These are phyloP conservation scores for Addax nasomaculatus DNA, from an alignment of 2,113 vertebrate genomes.

Conservation along the genomic window DNA sequence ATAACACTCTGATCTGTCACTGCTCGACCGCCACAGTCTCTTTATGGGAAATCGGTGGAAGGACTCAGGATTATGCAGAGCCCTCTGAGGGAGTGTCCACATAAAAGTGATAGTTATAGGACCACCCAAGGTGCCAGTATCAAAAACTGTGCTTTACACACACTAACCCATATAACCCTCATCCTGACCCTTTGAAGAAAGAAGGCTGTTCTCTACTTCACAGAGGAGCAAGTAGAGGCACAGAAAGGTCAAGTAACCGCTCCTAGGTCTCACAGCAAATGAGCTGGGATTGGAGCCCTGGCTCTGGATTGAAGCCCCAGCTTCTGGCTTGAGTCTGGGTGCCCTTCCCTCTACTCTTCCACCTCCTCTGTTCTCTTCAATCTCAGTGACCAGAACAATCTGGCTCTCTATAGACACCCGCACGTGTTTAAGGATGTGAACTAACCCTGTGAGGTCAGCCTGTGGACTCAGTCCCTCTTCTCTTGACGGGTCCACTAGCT, in stretches of 20 bases:
- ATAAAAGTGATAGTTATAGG: background rate
- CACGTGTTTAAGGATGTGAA: accelerated
- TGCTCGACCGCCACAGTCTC: accelerated
- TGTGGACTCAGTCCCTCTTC: accelerated
- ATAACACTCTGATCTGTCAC: accelerated
- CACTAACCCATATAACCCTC: background rate
- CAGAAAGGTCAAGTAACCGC: background rate
- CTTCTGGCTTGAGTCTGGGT: background rate
- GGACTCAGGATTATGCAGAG: background rate
- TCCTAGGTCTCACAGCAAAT: background rate
- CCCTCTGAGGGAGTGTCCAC: background rate
- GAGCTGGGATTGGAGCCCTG: background rate
- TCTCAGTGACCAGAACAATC: background rate
- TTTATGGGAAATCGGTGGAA: accelerated
- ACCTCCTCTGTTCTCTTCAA: too few relatives aligned
- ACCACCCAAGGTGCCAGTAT: too few relatives aligned
- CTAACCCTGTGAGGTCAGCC: background rate
- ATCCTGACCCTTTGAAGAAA: accelerated
- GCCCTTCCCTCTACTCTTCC: too few relatives aligned
- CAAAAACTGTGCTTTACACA: accelerated
- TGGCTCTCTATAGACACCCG: accelerated
- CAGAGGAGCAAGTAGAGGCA: background rate
- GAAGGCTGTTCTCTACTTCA: background rate
- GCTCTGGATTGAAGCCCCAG: background rate
- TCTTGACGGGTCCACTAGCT: accelerated